phyloP scores from a whole-genome alignment of 2,797 vertebrate species.

The Pseudochromis fuscus region DNA sequence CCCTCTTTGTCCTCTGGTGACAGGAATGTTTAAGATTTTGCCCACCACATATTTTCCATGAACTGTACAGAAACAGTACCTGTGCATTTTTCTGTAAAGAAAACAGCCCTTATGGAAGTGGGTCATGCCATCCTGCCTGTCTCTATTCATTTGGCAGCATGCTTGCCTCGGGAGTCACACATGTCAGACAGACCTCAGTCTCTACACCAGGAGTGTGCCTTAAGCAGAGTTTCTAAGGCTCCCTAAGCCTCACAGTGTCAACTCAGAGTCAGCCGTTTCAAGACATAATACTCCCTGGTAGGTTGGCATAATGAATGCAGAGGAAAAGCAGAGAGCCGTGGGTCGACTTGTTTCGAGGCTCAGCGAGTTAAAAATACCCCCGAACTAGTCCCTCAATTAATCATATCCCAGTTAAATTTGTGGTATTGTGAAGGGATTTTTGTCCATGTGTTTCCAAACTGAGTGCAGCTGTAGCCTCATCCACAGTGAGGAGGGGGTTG shows the following conservation, averaged over 20 bases:
- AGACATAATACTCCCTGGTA: conserved; percentile 74
- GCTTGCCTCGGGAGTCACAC: conserved; percentile 73
- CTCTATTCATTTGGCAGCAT: conserved; percentile 74
- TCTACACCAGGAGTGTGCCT: conserved; percentile 65
- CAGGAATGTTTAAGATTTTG: conserved; percentile 37
- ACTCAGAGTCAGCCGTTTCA: conserved; percentile 63
- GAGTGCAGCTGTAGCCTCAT: conserved; percentile 44
- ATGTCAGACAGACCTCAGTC: conserved; percentile 73
- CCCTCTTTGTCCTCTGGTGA: conserved; percentile 31
- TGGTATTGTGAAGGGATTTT: conserved; percentile 48
- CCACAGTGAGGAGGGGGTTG: conserved; percentile 4
- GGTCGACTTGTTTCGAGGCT: conserved; percentile 73
- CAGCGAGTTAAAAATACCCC: conserved; percentile 75
- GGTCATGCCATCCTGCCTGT: conserved; percentile 74
- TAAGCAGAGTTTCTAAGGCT: conserved; percentile 75
- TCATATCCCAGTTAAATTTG: conserved; percentile 66
- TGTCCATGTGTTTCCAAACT: conserved; percentile 46
- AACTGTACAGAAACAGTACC: conserved; percentile 43
- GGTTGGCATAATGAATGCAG: conserved; percentile 74
- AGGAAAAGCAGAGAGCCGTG: conserved; percentile 52
- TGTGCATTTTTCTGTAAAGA: conserved; percentile 55
- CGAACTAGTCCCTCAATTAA: conserved; percentile 71
- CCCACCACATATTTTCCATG: conserved; percentile 16
- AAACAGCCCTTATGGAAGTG: conserved; percentile 68
- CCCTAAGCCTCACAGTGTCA: conserved; percentile 73